Evolutionary conservation across 2,888 invertebrate genomes (phyloP).

Genomic region (Drosophila kokeensis): DNA sequence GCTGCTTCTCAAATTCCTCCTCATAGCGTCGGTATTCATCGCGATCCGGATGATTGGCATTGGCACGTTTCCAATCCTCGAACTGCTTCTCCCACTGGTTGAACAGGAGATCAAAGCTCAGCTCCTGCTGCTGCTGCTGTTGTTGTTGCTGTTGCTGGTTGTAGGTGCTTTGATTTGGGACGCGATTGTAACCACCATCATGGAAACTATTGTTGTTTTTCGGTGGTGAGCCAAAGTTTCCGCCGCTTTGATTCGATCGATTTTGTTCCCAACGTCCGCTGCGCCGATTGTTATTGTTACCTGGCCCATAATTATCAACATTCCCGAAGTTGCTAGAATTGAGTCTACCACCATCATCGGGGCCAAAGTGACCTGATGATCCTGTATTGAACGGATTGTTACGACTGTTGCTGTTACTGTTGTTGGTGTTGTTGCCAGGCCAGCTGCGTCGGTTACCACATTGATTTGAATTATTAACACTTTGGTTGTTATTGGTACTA

Average conservation of each 20-base stretch:
- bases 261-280: conserved; percentile 40
- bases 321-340: conserved; percentile 24
- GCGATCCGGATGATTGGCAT: conserved; percentile 96
- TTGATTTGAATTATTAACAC: conserved; percentile 20
- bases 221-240: conserved; percentile 25
- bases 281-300: conserved; percentile 21
- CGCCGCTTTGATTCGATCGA: conserved; percentile 30
- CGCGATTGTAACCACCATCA: conserved; percentile 27
- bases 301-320: conserved; percentile 23
- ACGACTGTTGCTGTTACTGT: conserved; percentile 18
- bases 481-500: conserved; percentile 3
- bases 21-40: conserved; percentile 94
- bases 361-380: conserved; percentile 1
- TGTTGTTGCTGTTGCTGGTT: conserved; percentile 90
- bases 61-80: conserved; percentile 95
- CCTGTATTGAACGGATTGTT: conserved; percentile 35
- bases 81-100: conserved; percentile 96
- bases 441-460: conserved; percentile 38
- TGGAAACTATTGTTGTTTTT: conserved; percentile 29
- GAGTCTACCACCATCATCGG: conserved; percentile 10
- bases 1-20: conserved; percentile 94
- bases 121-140: conserved; percentile 90
- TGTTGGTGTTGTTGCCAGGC: conserved; percentile 28
- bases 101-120: conserved; percentile 94
- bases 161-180: conserved; percentile 84